phyloP scores from a whole-genome alignment of 30 jellyfish, hydroid and myxozoan species.

The Turritopsis rubra region DNA sequence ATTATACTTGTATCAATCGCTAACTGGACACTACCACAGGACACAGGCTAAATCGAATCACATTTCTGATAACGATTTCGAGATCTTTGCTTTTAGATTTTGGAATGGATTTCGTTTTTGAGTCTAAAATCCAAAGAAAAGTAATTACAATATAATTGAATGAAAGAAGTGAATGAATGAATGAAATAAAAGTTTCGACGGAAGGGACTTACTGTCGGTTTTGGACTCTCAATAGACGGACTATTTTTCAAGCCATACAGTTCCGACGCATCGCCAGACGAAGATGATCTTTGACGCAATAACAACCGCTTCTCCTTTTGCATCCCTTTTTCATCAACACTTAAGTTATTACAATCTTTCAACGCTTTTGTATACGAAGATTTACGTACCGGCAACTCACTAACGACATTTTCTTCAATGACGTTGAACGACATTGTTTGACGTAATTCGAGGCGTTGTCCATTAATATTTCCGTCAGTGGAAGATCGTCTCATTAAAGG shows the following conservation, averaged over 20 bases:
- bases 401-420: not conserved
- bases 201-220: not conserved
- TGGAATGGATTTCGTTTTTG: not conserved
- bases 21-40: not conserved
- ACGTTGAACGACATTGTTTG: not conserved
- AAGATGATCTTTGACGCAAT: not conserved
- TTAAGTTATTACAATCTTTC: not conserved
- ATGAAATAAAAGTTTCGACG: not conserved
- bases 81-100: not conserved
- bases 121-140: not conserved
- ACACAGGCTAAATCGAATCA: not conserved
- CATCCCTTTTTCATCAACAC: not conserved
- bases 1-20: too few species aligned
- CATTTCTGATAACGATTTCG: conserved; percentile 24
- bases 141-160: not conserved
- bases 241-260: not conserved
- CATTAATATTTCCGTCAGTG: not conserved
- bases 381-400: not conserved
- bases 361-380: conserved; percentile 10
- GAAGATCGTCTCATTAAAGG: not conserved
- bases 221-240: not conserved
- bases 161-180: not conserved
- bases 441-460: not conserved
- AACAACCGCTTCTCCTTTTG: not conserved
- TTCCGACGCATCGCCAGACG: not conserved